Base-by-base conservation (phyloP, 2,888 invertebrate species). In the Dicycla oo region DNA sequence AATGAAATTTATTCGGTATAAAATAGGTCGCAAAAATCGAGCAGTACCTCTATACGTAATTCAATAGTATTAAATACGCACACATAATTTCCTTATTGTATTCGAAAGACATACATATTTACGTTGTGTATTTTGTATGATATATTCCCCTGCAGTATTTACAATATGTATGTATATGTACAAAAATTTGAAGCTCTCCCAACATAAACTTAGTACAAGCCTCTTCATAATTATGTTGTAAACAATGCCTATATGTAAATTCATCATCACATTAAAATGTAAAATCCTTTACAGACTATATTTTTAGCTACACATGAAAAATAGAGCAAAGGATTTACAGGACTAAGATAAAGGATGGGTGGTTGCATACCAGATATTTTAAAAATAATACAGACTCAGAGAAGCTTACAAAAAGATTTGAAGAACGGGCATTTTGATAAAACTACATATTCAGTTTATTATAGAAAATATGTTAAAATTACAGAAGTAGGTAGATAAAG, bases 111-210 rank as follows among this genome's bases (percentile, higher is more conserved):
- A 82, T 70, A 71, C 65, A 78, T 80, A 66, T 56, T 75, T 69
- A 75, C 66, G 75, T 78, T 73, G 69, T 82, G 78, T 84, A 69
- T 80, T 76, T 72, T 57, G 66, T 80, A 83, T 75, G 61, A 80
- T 70, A 80, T 68, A 80, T 73, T 70, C 69, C 62, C 70, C 73
- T 84, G 69, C 75, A 81, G 69, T 78, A 86, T 78, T 82, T 82
- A 89, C 86, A 91, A 88, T 90, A 90, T 89, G 69, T 91, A 86
- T 89, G 70, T 69, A 80, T 92, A 91, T 92, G 87, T 92, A 93
- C 93, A 93, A 87, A 89, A 84, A 85, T 84, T 88, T 88, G 89
- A 89, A 87, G 88, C 88, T 86, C 82, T 87, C 82, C 81, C 84
- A 89, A 88, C 80, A 88, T 81, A 87, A 88, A 88, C 81, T 86